phyloP scores from a whole-genome alignment of 2,797 vertebrate genomes.

The Hypotaenidia philippensis region DNA sequence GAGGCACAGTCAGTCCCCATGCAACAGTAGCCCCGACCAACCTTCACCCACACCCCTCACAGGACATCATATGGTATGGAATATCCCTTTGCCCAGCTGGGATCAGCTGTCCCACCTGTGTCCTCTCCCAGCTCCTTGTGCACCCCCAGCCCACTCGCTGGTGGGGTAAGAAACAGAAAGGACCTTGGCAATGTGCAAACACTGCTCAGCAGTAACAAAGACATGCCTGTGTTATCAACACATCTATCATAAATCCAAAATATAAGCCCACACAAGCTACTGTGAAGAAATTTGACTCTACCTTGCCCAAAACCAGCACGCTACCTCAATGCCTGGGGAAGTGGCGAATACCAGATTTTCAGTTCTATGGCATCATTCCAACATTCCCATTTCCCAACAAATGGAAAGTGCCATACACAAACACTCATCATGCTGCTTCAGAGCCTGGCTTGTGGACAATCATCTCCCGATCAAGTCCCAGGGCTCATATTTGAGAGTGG shows the following conservation, averaged over 20 bases:
- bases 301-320: neutral
- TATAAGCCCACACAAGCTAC: neutral
- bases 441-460: fast-evolving
- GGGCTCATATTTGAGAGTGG: neutral
- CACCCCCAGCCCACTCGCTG: neutral
- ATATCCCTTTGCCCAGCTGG: neutral
- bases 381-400: neutral
- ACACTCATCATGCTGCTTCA: fast-evolving
- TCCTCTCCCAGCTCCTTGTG: neutral
- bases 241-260: neutral
- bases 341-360: neutral
- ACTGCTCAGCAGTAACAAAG: neutral
- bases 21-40: fast-evolving
- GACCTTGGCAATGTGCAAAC: neutral
- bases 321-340: neutral
- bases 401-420: neutral
- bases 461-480: neutral
- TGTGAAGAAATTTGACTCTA: neutral
- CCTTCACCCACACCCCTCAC: neutral
- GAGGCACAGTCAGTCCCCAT: neutral
- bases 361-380: neutral
- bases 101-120: neutral
- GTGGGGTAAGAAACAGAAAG: neutral
- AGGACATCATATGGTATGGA: neutral
- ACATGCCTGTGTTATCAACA: fast-evolving